Evolutionary conservation across 1,140 invertebrate genomes (phyloP).

Genomic region (Drosophila tani): DNA sequence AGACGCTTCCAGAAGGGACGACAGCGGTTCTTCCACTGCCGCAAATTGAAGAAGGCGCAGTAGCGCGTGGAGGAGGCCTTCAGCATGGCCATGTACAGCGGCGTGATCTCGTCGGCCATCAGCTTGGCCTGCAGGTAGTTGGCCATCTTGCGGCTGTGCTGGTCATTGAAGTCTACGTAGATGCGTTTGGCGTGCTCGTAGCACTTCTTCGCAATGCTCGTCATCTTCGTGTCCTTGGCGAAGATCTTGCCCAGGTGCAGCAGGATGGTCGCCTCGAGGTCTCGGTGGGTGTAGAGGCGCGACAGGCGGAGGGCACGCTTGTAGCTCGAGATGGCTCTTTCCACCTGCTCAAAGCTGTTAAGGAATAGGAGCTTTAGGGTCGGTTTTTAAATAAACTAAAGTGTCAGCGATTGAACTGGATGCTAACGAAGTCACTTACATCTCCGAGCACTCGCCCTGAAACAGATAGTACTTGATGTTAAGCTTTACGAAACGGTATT

Average conservation of each 20-base stretch:
- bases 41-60: slow-evolving; percentile 74
- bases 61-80: slow-evolving; percentile 58
- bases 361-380: no score
- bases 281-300: slow-evolving; percentile 39
- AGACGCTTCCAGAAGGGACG: slow-evolving; percentile 68
- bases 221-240: slow-evolving; percentile 54
- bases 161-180: slow-evolving; percentile 74
- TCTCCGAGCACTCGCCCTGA: slow-evolving; percentile 61
- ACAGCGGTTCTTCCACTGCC: slow-evolving; percentile 79
- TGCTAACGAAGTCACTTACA: slow-evolving; percentile 27
- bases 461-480: slow-evolving; percentile 70
- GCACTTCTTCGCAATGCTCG: slow-evolving; percentile 63
- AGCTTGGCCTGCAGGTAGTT: slow-evolving; percentile 73
- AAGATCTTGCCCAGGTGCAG: slow-evolving; percentile 71
- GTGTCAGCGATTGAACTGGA: no score
- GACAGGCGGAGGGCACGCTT: slow-evolving; percentile 62
- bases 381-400: no score
- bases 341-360: slow-evolving; percentile 44
- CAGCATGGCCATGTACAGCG: slow-evolving; percentile 76
- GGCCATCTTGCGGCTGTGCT: slow-evolving; percentile 62
- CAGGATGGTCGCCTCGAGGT: slow-evolving; percentile 61
- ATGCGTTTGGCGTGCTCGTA: slow-evolving; percentile 73
- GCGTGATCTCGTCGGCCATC: slow-evolving; percentile 74
- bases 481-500: slow-evolving; percentile 65
- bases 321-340: slow-evolving; percentile 57